Evolutionary conservation across 2,888 invertebrate genomes (phyloP).

Genomic region (Pelosia muscerda): DNA sequence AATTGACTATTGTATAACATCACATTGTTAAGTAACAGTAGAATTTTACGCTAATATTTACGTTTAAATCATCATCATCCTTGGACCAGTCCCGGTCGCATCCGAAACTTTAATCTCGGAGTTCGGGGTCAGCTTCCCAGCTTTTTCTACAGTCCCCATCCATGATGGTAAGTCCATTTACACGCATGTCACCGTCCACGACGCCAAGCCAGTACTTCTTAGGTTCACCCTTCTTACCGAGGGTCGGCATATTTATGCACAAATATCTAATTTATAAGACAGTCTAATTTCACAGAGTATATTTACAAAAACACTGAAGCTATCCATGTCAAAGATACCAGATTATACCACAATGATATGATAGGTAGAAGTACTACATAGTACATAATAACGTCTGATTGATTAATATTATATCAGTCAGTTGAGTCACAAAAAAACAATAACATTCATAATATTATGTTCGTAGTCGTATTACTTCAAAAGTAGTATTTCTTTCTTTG

Average conservation of each 20-base stretch:
- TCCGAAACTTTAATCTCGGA: too few species aligned
- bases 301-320: neutral
- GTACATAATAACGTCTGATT: too few species aligned
- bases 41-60: conserved; percentile 3
- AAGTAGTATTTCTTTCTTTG: conserved; percentile 2
- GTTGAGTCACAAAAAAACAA: neutral
- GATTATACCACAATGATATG: neutral
- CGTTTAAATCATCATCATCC: too few species aligned
- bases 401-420: conserved; percentile 3
- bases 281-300: neutral
- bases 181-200: too few species aligned
- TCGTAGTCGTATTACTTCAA: neutral
- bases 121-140: too few species aligned
- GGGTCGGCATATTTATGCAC: neutral
- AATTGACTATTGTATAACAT: neutral
- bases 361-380: too few species aligned
- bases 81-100: too few species aligned
- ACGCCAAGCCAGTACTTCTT: too few species aligned
- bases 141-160: too few species aligned
- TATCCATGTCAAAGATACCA: neutral
- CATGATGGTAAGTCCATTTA: too few species aligned
- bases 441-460: conserved; percentile 4
- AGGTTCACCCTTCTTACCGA: too few species aligned
- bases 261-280: neutral
- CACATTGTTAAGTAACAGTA: neutral